Evolutionary conservation across 64 coral and sea anemone genomes (phyloP).

Genomic region (Montipora cactus): DNA sequence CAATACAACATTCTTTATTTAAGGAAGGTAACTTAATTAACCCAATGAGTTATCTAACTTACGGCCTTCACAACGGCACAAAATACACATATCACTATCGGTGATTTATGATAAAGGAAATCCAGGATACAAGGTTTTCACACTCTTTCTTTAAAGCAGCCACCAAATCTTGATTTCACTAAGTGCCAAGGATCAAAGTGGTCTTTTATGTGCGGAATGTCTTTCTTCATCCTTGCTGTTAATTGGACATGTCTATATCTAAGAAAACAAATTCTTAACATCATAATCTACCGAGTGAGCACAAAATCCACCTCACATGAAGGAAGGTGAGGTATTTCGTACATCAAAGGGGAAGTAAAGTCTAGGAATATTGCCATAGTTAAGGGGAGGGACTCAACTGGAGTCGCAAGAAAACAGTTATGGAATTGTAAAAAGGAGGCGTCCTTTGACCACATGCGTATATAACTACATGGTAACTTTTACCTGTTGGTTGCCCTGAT

Average conservation of each 20-base stretch:
- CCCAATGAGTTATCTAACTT: too few species aligned
- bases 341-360: background rate
- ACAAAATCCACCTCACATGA: background rate
- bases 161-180: background rate
- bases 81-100: background rate
- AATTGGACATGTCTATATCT: background rate
- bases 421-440: background rate
- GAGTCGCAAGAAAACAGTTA: background rate
- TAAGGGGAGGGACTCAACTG: background rate
- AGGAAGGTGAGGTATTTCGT: background rate
- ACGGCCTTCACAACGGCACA: too few species aligned
- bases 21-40: too few species aligned
- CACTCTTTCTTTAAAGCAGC: conserved; percentile 41
- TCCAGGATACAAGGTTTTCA: conserved; percentile 41
- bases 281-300: background rate
- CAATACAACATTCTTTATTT: too few species aligned
- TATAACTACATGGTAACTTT: background rate
- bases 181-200: too few species aligned
- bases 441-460: background rate
- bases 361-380: background rate
- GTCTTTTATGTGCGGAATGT: background rate
- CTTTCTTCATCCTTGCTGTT: background rate
- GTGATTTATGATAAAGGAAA: conserved; percentile 42
- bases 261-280: background rate
- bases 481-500: conserved; percentile 15